These are phyloP conservation scores for Phenganax marumi DNA, from an alignment of 92 coral and sea anemone genomes.

Conservation along the genomic window DNA sequence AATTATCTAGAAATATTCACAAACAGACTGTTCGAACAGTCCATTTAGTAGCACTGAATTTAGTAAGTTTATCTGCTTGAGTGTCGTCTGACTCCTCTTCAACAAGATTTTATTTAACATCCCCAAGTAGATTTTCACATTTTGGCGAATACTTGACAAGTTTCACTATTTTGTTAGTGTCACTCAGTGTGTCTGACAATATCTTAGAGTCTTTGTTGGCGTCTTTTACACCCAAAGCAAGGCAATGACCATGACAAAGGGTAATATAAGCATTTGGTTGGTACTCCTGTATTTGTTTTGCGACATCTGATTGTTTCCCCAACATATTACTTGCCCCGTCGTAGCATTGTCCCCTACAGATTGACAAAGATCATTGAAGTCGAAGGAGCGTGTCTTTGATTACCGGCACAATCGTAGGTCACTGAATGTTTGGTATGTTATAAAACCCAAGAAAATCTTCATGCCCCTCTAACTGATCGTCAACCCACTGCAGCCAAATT, in stretches of 20 bases:
- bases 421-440: constrained; percentile 1
- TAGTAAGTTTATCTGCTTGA: constrained; percentile 14
- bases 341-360: constrained; percentile 66
- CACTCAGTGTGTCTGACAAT: constrained; percentile 49
- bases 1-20: constrained; percentile 41
- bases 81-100: constrained; percentile 35
- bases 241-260: constrained; percentile 69
- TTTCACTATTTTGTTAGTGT: constrained; percentile 45
- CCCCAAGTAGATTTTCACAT: constrained; percentile 59
- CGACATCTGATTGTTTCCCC: constrained; percentile 59
- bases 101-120: constrained; percentile 45
- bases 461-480: constrained; percentile 40
- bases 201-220: constrained; percentile 51
- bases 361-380: constrained; percentile 51
- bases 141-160: constrained; percentile 59
- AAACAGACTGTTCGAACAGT: constrained; percentile 39
- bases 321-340: constrained; percentile 76
- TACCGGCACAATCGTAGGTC: constrained; percentile 1
- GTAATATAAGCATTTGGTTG: constrained; percentile 73
- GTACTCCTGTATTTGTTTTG: constrained; percentile 58
- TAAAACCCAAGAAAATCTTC: constrained; percentile 34
- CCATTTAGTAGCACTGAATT: constrained; percentile 45
- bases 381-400: constrained; percentile 52
- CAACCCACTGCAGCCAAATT: constrained; percentile 55
- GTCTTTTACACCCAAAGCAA: constrained; percentile 64